Evolutionary conservation across 2,113 vertebrate species (phyloP).

Genomic region (Gorilla gorilla): DNA sequence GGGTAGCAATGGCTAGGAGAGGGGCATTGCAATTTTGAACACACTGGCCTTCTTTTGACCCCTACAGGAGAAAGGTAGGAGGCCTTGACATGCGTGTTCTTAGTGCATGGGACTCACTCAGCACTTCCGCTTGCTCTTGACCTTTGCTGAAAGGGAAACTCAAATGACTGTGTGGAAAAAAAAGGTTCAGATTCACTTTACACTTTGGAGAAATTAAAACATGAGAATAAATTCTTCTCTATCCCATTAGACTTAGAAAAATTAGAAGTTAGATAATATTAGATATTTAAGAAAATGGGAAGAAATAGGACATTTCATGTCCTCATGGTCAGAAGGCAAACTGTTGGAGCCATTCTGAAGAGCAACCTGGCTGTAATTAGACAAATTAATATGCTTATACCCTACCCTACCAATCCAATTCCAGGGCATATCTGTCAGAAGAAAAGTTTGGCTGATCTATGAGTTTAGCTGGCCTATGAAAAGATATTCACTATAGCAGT

Average conservation of each 20-base stretch:
- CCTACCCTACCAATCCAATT: not conserved
- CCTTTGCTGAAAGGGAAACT: not conserved
- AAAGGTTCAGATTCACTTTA: not conserved
- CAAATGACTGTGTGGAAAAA: not conserved
- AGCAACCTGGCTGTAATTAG: not conserved
- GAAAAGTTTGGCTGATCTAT: not conserved
- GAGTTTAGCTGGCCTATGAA: not conserved
- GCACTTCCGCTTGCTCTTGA: not conserved
- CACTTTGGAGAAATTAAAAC: not conserved
- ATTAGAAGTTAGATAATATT: not conserved
- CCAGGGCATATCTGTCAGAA: not conserved
- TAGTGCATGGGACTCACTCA: not conserved
- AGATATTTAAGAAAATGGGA: not conserved
- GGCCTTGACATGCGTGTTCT: not conserved
- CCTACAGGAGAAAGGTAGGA: not conserved
- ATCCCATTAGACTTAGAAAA: not conserved
- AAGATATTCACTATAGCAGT: not conserved
- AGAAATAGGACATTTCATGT: not conserved
- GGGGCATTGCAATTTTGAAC: not conserved
- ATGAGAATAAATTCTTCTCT: not conserved
- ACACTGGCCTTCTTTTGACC: not conserved
- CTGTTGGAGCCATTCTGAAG: not conserved
- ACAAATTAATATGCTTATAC: not conserved
- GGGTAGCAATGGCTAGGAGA: rapidly evolving
- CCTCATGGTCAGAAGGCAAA: not conserved